These are phyloP conservation scores for Drosophila repletoides DNA, from an alignment of 1,140 invertebrate species.

Conservation along the genomic window DNA sequence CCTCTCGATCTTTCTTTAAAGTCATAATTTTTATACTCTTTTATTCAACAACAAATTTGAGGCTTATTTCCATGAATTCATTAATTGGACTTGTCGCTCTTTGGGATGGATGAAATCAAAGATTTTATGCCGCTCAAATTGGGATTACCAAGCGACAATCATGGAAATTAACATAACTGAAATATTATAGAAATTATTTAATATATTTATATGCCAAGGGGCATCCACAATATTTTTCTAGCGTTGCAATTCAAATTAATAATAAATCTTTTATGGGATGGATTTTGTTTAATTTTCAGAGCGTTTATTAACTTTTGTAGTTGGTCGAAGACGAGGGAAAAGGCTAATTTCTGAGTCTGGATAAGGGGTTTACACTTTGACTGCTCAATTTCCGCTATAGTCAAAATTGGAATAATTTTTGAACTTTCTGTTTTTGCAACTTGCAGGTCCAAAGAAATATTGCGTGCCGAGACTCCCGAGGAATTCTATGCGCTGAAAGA, in stretches of 20 bases:
- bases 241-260: slow-evolving; percentile 2
- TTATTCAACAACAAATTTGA: too few relatives aligned
- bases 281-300: slow-evolving; percentile 3
- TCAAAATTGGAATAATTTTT: background rate
- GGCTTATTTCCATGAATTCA: too few relatives aligned
- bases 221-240: background rate
- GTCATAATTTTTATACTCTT: too few relatives aligned
- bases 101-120: too few relatives aligned
- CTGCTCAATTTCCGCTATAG: background rate
- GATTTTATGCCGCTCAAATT: too few relatives aligned
- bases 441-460: slow-evolving; percentile 77
- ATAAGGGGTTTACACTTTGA: background rate
- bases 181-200: background rate
- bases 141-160: too few relatives aligned
- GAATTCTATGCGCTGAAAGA: slow-evolving; percentile 65
- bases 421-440: slow-evolving; percentile 1
- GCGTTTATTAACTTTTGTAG: slow-evolving; percentile 13
- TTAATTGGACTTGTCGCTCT: too few relatives aligned
- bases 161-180: background rate
- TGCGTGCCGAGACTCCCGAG: slow-evolving; percentile 71
- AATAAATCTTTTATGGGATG: slow-evolving; percentile 1
- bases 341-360: background rate
- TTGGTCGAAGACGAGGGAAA: background rate
- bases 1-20: too few relatives aligned
- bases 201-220: background rate